Evolutionary conservation across 2,113 vertebrate species (phyloP).

Genomic region (Lepisosteus oculatus): DNA sequence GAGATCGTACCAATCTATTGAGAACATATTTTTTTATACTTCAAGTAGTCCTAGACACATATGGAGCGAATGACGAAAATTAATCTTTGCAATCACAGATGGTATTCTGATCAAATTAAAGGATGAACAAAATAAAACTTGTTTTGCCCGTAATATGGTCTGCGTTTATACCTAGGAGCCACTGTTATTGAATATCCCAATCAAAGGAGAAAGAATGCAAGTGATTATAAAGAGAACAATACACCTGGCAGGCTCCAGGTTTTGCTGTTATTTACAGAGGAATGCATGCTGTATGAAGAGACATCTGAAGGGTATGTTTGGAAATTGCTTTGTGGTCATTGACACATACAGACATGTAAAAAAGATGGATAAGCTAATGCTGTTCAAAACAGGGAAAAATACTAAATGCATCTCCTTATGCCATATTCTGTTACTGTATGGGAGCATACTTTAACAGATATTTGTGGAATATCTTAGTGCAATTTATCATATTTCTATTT

Average conservation of each 20-base stretch:
- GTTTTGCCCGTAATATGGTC: conserved; percentile 41
- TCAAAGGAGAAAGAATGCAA: conserved; percentile 27
- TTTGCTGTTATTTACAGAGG: not conserved
- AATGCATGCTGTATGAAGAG: not conserved
- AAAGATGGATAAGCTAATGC: conserved; percentile 2
- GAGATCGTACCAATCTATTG: too few species aligned
- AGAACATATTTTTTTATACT: too few species aligned
- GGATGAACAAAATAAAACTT: conserved; percentile 10
- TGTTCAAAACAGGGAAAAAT: not conserved
- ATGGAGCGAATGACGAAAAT: too few species aligned
- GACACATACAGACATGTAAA: conserved; percentile 1
- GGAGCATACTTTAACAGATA: not conserved
- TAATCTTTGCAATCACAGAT: not conserved
- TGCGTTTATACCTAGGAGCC: conserved; percentile 40
- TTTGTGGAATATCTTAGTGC: conserved; percentile 34
- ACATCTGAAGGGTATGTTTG: not conserved
- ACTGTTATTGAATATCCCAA: conserved; percentile 29
- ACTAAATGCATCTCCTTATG: not conserved
- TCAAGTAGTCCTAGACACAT: too few species aligned
- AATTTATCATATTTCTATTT: conserved; percentile 29
- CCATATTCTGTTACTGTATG: not conserved
- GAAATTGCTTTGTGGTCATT: not conserved
- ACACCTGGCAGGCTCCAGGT: conserved; percentile 1
- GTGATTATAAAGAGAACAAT: conserved; percentile 9
- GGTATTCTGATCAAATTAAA: conserved; percentile 18